Base-by-base conservation (phyloP, 1,140 invertebrate species). In the Oscheius sp. region DNA sequence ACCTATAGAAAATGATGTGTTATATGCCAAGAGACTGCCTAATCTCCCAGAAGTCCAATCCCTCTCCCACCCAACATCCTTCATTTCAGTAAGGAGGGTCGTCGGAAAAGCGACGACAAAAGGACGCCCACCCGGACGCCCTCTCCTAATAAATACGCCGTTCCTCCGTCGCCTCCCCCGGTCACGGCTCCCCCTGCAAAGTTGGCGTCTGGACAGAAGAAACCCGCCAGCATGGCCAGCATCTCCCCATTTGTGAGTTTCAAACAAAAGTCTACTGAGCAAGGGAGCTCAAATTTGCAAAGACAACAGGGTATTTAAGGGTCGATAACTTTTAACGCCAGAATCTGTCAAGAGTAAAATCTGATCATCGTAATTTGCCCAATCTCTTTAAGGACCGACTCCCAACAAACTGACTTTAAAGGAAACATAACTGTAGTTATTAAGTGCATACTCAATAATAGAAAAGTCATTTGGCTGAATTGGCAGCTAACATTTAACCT, bases 51-150 rank as follows among this genome's bases (percentile, higher is more conserved):
- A n/a, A n/a, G n/a, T n/a, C n/a, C n/a, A n/a, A n/a, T n/a, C n/a
- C n/a, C n/a, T n/a, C n/a, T n/a, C n/a, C n/a, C n/a, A n/a, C n/a
- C n/a, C n/a, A n/a, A n/a, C n/a, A n/a, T n/a, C n/a, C n/a, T n/a
- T n/a, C n/a, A 20, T 55, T 55, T 55, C 49, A 55, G 49, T 23
- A 55, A 55, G 28, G 49, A 55, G 28, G 49, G 49, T 26, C 49
- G 49, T 55, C 49, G 49, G 49, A 55, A 55, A 26, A 55, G 49
- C 49, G 49, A 55, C 49, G 49, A 55, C 23, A 55, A 55, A 26
- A 15, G 49, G 7, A 23, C 49, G 15, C 49, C 49, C 7, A 55
- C 7, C 49, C 49, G 49, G 7, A 55, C 49, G 7, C 49, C 49
- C 28, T 55, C 49, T 4, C 49, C 49, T 4, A 55, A 55, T 23